Evolutionary conservation across 2,113 vertebrate species (phyloP).

Genomic region (Hemiprocne comata): DNA sequence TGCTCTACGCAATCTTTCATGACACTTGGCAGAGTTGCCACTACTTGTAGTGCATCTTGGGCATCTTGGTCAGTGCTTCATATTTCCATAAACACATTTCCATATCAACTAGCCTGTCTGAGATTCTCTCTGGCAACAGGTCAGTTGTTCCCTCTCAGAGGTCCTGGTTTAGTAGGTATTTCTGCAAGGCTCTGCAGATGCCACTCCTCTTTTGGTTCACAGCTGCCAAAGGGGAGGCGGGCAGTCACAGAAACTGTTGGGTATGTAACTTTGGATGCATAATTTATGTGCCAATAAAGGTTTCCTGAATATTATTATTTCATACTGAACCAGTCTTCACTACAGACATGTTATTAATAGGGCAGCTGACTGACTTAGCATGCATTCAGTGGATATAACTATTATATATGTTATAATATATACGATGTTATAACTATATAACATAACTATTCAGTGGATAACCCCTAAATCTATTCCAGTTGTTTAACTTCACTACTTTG

Average conservation of each 20-base stretch:
- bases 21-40: background rate
- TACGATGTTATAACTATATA: too few species aligned
- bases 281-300: background rate
- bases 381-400: too few species aligned
- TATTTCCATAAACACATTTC: background rate
- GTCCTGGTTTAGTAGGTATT: background rate
- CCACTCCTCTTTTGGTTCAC: background rate
- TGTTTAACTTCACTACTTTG: background rate
- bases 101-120: accelerated
- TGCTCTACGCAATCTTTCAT: background rate
- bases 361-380: background rate
- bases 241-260: background rate
- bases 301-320: background rate
- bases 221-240: background rate
- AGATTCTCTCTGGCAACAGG: background rate
- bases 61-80: background rate
- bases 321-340: background rate
- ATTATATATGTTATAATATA: too few species aligned
- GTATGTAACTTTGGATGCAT: background rate
- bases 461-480: background rate
- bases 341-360: background rate
- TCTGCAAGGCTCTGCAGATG: background rate
- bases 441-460: too few species aligned
- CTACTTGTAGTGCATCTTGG: background rate
- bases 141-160: background rate